phyloP scores from a whole-genome alignment of 1,140 invertebrate species.

The Aplysia californica region DNA sequence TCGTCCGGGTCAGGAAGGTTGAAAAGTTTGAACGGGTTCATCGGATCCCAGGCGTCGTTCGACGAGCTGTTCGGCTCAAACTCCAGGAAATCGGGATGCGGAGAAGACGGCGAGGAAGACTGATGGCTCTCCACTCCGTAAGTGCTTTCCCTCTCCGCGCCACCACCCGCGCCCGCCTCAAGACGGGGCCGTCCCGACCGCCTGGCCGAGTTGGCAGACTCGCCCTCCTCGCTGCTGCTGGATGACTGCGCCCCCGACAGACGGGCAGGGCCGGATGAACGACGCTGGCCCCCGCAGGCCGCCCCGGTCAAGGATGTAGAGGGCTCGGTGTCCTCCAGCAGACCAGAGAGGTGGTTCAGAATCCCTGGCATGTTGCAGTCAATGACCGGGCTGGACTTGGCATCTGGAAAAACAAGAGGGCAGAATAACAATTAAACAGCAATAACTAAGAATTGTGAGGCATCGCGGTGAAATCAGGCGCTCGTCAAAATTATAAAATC shows the following conservation, averaged over 20 bases:
- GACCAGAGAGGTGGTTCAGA: conserved; percentile 3
- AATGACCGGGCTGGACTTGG: not conserved
- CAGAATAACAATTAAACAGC: no score
- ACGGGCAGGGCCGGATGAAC: not conserved
- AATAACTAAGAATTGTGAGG: no score
- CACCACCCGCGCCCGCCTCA: not conserved
- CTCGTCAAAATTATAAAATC: no score
- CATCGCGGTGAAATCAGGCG: no score
- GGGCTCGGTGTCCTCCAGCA: not conserved
- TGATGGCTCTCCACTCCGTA: not conserved
- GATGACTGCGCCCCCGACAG: not conserved
- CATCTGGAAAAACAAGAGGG: no score
- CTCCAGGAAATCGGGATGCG: not conserved
- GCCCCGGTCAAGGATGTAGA: not conserved
- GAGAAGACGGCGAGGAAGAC: not conserved
- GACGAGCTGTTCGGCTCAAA: not conserved
- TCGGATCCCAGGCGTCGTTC: conserved; percentile 6
- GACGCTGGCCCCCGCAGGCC: not conserved
- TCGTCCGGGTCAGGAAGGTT: no score
- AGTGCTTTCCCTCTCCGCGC: not conserved
- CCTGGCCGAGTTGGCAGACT: not conserved
- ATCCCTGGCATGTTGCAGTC: conserved; percentile 11
- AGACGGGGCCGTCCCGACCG: not conserved
- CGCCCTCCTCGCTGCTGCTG: not conserved
- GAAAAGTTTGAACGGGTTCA: conserved; percentile 22